phyloP scores from a whole-genome alignment of 2,888 invertebrate species.

The Tanytarsus gracilentus region DNA sequence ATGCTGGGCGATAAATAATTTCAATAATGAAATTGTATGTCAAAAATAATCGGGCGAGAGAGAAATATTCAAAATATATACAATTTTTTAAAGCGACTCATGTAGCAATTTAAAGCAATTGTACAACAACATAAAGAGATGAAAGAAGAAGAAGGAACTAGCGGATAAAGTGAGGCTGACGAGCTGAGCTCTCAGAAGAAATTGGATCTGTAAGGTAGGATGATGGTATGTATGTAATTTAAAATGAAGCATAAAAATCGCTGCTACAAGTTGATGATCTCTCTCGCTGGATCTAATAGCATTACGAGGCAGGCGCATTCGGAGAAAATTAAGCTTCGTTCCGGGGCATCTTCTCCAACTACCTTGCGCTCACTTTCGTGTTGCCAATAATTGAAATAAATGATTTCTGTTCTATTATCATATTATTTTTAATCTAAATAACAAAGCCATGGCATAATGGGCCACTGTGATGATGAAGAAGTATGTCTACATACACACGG shows the following conservation, averaged over 20 bases:
- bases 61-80: conserved; percentile 11
- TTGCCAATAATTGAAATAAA: conserved; percentile 30
- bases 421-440: conserved; percentile 28
- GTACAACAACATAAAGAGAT: background rate
- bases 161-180: conserved; percentile 6
- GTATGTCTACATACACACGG: too few species aligned
- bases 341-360: conserved; percentile 5
- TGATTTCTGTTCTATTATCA: conserved; percentile 28
- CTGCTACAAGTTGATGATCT: conserved; percentile 6
- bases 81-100: background rate
- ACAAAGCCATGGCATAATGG: conserved; percentile 19
- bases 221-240: conserved; percentile 26
- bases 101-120: conserved; percentile 10
- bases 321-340: conserved; percentile 5
- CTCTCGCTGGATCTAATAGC: background rate
- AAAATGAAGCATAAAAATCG: conserved; percentile 28
- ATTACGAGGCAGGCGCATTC: conserved; percentile 7
- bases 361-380: conserved; percentile 19
- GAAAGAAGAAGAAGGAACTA: background rate
- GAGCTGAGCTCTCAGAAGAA: conserved; percentile 2
- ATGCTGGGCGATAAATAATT: conserved; percentile 23
- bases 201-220: conserved; percentile 15
- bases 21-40: conserved; percentile 20
- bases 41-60: conserved; percentile 23
- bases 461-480: background rate